A percentile compares a stretch with the other conserved stretches of the same genome.
Evolutionary conservation across 2,888 invertebrate genomes (phyloP).

Genomic region (Cylindroiulus punctatus): DNA sequence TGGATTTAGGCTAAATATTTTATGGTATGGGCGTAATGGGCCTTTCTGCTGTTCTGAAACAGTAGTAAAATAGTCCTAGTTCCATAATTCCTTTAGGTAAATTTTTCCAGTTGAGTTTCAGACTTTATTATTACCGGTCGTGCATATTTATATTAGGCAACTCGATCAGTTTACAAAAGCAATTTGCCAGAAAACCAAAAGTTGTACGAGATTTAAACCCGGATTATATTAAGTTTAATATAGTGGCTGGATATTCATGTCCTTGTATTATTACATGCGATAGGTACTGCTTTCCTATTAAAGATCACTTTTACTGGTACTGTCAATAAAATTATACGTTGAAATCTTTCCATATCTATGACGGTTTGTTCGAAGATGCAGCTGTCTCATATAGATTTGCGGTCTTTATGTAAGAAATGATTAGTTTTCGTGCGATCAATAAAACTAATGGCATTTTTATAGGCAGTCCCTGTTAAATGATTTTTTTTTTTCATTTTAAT

Average conservation of each 20-base stretch:
- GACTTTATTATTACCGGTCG: background rate
- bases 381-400: conserved; percentile 29
- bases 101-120: background rate
- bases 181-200: background rate
- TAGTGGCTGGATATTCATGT: background rate
- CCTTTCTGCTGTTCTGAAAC: background rate
- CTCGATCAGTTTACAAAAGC: too few relatives aligned
- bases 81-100: background rate
- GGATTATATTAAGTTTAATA: background rate
- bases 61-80: background rate
- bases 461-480: conserved; percentile 33
- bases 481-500: conserved; percentile 24
- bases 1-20: background rate
- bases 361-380: background rate
- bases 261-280: background rate
- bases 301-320: background rate
- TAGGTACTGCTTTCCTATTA: background rate
- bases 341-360: background rate
- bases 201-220: background rate
- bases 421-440: conserved; percentile 38
- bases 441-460: conserved; percentile 45
- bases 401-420: conserved; percentile 4
- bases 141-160: background rate
- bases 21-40: background rate
- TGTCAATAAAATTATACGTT: conserved; percentile 19